phyloP scores from a whole-genome alignment of 1,140 invertebrate species.

The Globodera ellingtonae region DNA sequence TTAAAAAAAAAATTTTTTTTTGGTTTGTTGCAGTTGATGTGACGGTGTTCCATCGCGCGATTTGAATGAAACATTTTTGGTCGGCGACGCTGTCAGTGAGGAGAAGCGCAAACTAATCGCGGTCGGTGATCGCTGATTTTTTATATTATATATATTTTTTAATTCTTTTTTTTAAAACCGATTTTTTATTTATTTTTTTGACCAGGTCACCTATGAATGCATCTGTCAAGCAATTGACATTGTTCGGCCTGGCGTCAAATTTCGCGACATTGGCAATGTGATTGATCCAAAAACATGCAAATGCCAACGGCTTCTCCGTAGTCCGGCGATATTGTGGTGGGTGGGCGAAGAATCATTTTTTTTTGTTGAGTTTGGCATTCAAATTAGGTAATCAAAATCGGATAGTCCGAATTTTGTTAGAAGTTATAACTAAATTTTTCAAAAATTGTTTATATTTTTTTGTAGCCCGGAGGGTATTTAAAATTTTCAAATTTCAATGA shows the following conservation, averaged over 20 bases:
- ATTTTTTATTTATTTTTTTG: slow-evolving; percentile 67
- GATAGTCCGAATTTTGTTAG: too few relatives aligned
- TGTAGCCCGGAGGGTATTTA: too few relatives aligned
- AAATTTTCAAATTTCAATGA: too few relatives aligned
- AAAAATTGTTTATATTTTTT: too few relatives aligned
- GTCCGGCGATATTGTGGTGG: slow-evolving; percentile 97
- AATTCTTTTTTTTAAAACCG: not conserved
- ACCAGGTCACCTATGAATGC: slow-evolving; percentile 82
- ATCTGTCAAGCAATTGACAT: slow-evolving; percentile 88
- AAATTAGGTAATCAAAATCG: too few relatives aligned
- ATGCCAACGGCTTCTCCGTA: slow-evolving; percentile 89
- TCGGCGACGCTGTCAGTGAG: slow-evolving; percentile 80
- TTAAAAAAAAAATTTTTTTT: too few relatives aligned
- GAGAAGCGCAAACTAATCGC: slow-evolving; percentile 83
- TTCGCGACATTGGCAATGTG: slow-evolving; percentile 93
- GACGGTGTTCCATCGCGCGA: slow-evolving; percentile 94
- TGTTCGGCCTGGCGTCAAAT: slow-evolving; percentile 87
- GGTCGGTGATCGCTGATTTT: slow-evolving; percentile 76
- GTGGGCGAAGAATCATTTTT: slow-evolving; percentile 72
- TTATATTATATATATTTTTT: not conserved
- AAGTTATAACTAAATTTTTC: too few relatives aligned
- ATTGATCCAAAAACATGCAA: slow-evolving; percentile 98
- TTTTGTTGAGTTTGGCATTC: too few relatives aligned
- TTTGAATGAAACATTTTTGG: slow-evolving; percentile 95
- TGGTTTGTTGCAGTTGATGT: slow-evolving; percentile 79